A percentile compares a stretch with the other conserved stretches of the same genome.
Evolutionary conservation across 2,113 vertebrate species (phyloP).

Genomic region (Silurus glanis): DNA sequence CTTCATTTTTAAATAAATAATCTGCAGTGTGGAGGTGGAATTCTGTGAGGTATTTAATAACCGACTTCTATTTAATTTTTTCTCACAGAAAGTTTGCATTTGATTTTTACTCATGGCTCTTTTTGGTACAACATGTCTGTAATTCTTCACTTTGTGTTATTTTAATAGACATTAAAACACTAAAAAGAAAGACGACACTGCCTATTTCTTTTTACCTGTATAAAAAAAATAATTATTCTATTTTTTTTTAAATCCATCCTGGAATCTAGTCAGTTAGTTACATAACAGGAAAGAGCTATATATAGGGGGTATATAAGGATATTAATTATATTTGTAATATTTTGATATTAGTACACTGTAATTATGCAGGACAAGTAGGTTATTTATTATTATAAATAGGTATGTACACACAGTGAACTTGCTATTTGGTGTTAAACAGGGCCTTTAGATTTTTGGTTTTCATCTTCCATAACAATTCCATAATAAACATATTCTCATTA

Average conservation of each 20-base stretch:
- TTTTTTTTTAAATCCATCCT: too few species aligned
- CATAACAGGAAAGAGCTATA: not conserved
- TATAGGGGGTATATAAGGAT: not conserved
- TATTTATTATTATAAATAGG: not conserved
- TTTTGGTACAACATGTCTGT: slow-evolving; percentile 53
- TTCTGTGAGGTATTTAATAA: slow-evolving; percentile 18
- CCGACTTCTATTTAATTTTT: slow-evolving; percentile 14
- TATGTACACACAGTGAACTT: not conserved
- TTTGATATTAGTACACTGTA: not conserved
- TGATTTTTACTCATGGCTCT: slow-evolving; percentile 36
- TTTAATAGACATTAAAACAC: slow-evolving; percentile 58
- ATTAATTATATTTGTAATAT: not conserved
- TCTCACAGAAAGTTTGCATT: not conserved
- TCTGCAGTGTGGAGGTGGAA: slow-evolving; percentile 27
- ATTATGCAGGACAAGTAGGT: not conserved
- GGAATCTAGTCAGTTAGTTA: not conserved
- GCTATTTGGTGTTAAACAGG: not conserved
- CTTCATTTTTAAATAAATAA: not conserved
- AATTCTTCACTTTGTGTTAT: slow-evolving; percentile 65
- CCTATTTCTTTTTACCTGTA: not conserved
- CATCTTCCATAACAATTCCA: not conserved
- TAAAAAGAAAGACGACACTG: not conserved
- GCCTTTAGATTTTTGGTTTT: not conserved
- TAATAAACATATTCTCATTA: too few species aligned
- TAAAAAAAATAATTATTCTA: not conserved